Base-by-base conservation (phyloP, 2,888 invertebrate genomes). In the Trachelus iudaicus region DNA sequence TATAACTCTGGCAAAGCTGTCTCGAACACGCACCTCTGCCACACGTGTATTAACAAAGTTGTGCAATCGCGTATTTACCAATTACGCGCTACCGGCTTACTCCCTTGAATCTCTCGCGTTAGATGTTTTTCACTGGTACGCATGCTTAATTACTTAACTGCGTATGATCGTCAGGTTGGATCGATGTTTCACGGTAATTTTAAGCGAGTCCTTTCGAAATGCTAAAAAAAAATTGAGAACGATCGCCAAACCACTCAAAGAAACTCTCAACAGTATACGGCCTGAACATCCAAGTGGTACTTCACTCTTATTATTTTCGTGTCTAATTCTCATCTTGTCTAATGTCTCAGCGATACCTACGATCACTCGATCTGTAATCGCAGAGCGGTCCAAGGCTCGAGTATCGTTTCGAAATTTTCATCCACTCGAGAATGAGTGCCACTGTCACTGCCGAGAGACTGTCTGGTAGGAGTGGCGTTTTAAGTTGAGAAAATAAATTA, bases 111-210 rank as follows among this genome's bases (percentile, higher is more conserved):
- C 85, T 85, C 56, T 40, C 15, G 23, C 56, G 56, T 23, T 82
- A 84, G 83, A 83, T 82, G 81, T 84, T 86, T 84, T 87, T 85
- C 84, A 82, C 81, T 75, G 77, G 77, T 35, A 81, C 81, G 81
- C 79, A 77, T 80, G 81, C 83, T 85, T 87, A 87, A 88, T 88
- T 87, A 85, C 85, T 85, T 86, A 87, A 89, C 88, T 87, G 85
- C 83, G 83, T 84, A 83, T 83, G 85, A 87, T 85, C 15, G 9
- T 56, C 23, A 23, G 23, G 23, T 2, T 9, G 23, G 56, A 56
- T 56, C 56, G 56, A 23, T 9, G 56, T 56, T 56, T 56, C 56
- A 23, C 56, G 56, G 56, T 23, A 56, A 23, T 23, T 56, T 9
- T 56, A 56, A 23, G 23, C 9, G 56, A 56, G 56, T 6, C 1